Evolutionary conservation across 2,113 vertebrate genomes (phyloP).

Genomic region (Herpailurus yagouaroundi): DNA sequence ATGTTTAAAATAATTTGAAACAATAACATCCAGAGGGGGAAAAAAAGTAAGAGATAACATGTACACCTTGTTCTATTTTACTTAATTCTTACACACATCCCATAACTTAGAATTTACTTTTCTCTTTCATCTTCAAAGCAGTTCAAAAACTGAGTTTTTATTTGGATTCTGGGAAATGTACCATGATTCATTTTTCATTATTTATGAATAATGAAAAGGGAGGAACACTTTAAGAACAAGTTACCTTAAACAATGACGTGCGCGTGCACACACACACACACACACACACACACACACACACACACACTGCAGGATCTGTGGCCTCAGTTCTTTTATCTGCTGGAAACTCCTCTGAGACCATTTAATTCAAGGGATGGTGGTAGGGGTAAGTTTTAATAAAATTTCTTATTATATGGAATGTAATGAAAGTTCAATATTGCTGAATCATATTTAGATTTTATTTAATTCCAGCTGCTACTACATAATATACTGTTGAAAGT

Average conservation of each 20-base stretch:
- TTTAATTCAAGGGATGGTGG: not conserved
- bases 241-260: not conserved
- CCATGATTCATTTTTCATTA: conserved; percentile 42
- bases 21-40: not conserved
- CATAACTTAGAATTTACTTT: conserved; percentile 44
- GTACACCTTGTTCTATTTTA: not conserved
- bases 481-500: not conserved
- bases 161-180: not conserved
- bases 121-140: conserved; percentile 58
- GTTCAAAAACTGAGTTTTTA: conserved; percentile 42
- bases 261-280: not conserved
- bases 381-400: not conserved
- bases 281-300: not conserved
- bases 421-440: not conserved
- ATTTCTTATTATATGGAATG: not conserved
- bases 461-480: not conserved
- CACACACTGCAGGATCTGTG: not conserved
- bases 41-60: not conserved
- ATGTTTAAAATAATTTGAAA: conserved; percentile 42
- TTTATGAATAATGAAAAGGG: conserved; percentile 19
- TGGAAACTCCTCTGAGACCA: not conserved
- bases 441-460: not conserved
- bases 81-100: not conserved
- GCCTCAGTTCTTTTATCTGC: not conserved
- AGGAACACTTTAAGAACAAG: conserved; percentile 5